phyloP scores from a whole-genome alignment of 2,797 vertebrate genomes.

The Sus cebifrons region DNA sequence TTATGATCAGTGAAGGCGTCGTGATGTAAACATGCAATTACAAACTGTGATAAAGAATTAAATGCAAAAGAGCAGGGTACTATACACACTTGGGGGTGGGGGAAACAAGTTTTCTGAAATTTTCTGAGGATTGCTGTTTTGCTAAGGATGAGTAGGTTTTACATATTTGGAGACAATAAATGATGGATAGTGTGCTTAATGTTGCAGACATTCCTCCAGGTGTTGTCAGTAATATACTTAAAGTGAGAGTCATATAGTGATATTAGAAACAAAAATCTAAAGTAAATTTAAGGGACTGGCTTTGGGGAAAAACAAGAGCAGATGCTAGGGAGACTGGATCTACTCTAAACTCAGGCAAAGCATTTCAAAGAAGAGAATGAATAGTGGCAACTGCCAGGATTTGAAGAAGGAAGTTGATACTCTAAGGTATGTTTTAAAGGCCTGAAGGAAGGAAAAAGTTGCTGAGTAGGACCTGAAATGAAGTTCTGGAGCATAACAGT shows the following conservation, averaged over 20 bases:
- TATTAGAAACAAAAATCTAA: background rate
- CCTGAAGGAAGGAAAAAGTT: background rate
- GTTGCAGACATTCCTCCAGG: background rate
- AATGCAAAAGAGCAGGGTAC: background rate
- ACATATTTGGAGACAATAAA: background rate
- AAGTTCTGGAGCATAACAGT: background rate
- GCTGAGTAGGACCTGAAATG: background rate
- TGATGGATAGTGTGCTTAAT: background rate
- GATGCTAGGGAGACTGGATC: background rate
- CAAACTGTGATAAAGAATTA: background rate
- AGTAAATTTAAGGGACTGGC: background rate
- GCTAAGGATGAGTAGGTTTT: background rate
- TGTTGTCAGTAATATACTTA: background rate
- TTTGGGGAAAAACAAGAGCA: conserved; percentile 2
- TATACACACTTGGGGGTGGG: background rate
- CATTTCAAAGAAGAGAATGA: conserved; percentile 13
- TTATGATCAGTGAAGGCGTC: background rate
- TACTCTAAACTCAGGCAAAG: background rate
- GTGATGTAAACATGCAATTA: background rate
- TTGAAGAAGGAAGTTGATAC: background rate
- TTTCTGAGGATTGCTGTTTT: background rate
- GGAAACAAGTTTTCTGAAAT: background rate
- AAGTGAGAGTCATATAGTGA: background rate
- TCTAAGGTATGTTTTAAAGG: background rate
- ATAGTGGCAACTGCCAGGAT: background rate